phyloP scores from a whole-genome alignment of 2,113 vertebrate genomes.

The human region GRCh38 chr12:114718001-114718500 shows the following conservation, averaged over 20 bases:
- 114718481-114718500: constrained; percentile 72
- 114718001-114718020: neutral
- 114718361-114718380: neutral
- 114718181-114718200: neutral
- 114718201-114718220: neutral
- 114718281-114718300: neutral
- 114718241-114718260: too few relatives aligned
- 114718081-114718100: constrained; percentile 58
- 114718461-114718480: constrained; percentile 63
- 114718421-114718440: constrained; percentile 83
- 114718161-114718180: constrained; percentile 34
- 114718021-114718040: constrained; percentile 29
- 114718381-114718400: constrained; percentile 80
- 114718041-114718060: constrained; percentile 54
- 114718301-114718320: neutral
- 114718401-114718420: constrained; percentile 76
- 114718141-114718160: constrained; percentile 42
- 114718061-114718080: constrained; percentile 51
- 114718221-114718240: neutral
- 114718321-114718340: neutral
- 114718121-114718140: constrained; percentile 65
- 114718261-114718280: neutral
- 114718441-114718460: constrained; percentile 44
- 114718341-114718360: neutral
- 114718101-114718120: constrained; percentile 65